Evolutionary conservation across 2,888 invertebrate genomes (phyloP).

Genomic region (Liodrosophila aerea): DNA sequence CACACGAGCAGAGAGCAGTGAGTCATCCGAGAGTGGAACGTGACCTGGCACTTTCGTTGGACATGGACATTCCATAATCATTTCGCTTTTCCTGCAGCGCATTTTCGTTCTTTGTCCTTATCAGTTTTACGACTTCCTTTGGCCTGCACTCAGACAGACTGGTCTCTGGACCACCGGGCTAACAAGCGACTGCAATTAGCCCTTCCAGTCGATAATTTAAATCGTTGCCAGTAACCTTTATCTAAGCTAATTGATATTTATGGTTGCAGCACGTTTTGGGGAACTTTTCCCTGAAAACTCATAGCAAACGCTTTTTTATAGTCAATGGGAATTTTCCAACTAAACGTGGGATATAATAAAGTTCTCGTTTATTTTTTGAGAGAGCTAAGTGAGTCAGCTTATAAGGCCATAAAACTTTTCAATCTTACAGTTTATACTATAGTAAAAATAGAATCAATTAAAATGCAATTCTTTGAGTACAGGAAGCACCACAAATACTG

Average conservation of each 20-base stretch:
- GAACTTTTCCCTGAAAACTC: conserved; percentile 24
- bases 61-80: conserved; percentile 41
- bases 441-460: neutral
- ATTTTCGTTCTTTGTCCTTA: conserved; percentile 52
- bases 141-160: conserved; percentile 7
- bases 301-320: conserved; percentile 15
- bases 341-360: no score
- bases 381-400: conserved; percentile 11
- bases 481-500: conserved; percentile 13
- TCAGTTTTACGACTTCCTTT: conserved; percentile 75
- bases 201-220: conserved; percentile 40
- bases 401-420: no score
- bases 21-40: conserved; percentile 67
- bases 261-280: conserved; percentile 59
- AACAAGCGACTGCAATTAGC: conserved; percentile 57
- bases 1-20: conserved; percentile 28
- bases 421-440: neutral
- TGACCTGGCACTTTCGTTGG: conserved; percentile 65
- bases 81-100: conserved; percentile 32
- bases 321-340: conserved; percentile 3
- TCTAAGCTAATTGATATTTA: conserved; percentile 72
- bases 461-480: conserved; percentile 7
- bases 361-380: no score
- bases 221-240: conserved; percentile 43
- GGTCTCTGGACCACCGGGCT: conserved; percentile 50